Conservation (phyloP, 2,888 invertebrate species). For the Cephus rjabovi region DNA sequence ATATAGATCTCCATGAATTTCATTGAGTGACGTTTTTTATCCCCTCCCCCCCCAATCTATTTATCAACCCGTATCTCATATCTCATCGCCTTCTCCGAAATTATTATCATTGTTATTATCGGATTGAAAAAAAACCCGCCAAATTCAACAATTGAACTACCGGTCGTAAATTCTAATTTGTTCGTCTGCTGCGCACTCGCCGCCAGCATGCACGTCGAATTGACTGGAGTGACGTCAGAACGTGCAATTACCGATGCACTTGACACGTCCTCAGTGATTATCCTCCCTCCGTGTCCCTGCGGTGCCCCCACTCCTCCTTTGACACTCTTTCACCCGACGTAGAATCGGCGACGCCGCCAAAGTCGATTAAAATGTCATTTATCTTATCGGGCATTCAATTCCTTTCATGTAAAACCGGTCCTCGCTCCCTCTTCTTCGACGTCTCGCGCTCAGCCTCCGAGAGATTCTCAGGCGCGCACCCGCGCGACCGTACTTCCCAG, state of each 20-base stretch:
- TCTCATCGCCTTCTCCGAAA: too few relatives aligned
- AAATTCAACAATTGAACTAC: conserved; percentile 22
- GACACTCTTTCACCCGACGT: background rate
- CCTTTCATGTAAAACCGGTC: background rate
- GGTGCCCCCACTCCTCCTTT: background rate
- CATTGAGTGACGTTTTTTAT: too few relatives aligned
- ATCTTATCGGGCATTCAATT: conserved; percentile 28
- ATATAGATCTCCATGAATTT: too few relatives aligned
- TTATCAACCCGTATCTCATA: fast-evolving
- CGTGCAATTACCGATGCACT: conserved; percentile 47
- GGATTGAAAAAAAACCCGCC: conserved; percentile 25
- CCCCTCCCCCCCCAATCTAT: too few relatives aligned
- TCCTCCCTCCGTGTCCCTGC: conserved; percentile 19
- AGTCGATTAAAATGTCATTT: conserved; percentile 46
- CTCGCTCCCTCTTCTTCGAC: background rate
- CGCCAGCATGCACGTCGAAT: conserved; percentile 26
- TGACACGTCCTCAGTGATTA: conserved; percentile 37
- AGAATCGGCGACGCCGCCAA: conserved; percentile 4
- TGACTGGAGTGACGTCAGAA: conserved; percentile 35
- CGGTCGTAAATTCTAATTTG: conserved; percentile 42
- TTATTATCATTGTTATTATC: background rate
- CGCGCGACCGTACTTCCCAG: background rate
- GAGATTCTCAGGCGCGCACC: background rate
- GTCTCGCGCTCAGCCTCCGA: background rate
- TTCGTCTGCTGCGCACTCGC: conserved; percentile 37